Evolutionary conservation across 2,888 invertebrate species (phyloP).

Genomic region (Melikaiella ostensackeni): DNA sequence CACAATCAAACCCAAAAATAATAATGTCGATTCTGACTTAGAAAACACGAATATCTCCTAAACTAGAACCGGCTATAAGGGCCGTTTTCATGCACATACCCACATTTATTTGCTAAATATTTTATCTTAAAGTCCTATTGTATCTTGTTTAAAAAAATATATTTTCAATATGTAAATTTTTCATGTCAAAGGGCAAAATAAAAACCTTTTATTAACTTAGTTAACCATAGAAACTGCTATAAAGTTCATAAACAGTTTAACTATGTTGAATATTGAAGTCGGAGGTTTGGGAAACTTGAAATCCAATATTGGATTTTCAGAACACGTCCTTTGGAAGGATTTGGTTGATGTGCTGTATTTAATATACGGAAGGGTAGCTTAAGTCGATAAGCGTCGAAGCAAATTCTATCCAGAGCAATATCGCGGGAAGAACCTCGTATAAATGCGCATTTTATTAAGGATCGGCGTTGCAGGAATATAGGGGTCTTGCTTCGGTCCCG

Average conservation of each 20-base stretch:
- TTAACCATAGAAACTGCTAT: not conserved
- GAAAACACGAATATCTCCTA: no score
- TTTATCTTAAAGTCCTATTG: no score
- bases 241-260: not conserved
- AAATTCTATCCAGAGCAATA: constrained; percentile 63
- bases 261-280: no score
- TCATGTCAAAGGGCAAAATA: no score
- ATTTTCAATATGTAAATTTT: no score
- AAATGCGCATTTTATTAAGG: constrained; percentile 75
- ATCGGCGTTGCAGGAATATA: constrained; percentile 58
- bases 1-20: no score
- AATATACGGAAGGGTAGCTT: constrained; percentile 53
- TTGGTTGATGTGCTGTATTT: constrained; percentile 53
- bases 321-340: constrained; percentile 46
- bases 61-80: no score
- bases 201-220: no score
- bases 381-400: constrained; percentile 53
- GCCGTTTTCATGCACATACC: no score
- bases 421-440: constrained; percentile 61
- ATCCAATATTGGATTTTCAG: constrained; percentile 11
- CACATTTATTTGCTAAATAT: no score
- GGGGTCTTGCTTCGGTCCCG: constrained; percentile 57
- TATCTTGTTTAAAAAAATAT: no score
- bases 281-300: not conserved
- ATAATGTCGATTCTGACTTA: no score